Base-by-base conservation (phyloP, 1,140 invertebrate species). In the Araneus ventricosus region DNA sequence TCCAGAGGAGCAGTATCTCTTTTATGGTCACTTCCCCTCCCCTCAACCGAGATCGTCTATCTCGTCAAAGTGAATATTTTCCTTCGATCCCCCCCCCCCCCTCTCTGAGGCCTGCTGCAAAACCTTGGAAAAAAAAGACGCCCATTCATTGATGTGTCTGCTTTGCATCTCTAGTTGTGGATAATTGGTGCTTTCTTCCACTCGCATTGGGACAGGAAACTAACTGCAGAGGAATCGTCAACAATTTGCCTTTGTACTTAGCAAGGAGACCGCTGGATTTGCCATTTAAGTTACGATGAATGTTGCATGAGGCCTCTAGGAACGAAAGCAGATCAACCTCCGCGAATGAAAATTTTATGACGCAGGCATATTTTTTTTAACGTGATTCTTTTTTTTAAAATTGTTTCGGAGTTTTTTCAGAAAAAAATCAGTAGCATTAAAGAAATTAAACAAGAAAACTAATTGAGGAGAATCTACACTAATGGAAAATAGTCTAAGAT, bases 1-100 rank as follows among this genome's bases (percentile, higher is more conserved):
- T 61, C 20, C 0, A 63, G 37, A 39, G n/a, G 37, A 27, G 39
- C 22, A 67, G 34, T 37, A 88, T 88, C 61, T 70, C 59, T 37
- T 52, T 63, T 63, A 63, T n/a, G 20, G 59, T 63, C 34, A 34
- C 14, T 75, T 37, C 34, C 27, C 27, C 30, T 34, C 70, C 27
- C 27, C 24, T 70, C 63, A 14, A 27, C 52, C 4, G 24, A 37
- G 24, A 37, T 59, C 45, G 17, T 52, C 45, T 61, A 52, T 34
- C 39, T 86, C 52, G n/a, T 86, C 52, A 37, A 59, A 86, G 84
- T 61, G 84, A 86, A 52, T 86, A 57, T 86, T 86, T 37, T 30
- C 52, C 30, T 30, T 34, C 30, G 7, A n/a, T 86, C 14, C 52
- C 34, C 8, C 24, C 27, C 27, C 27, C 24, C 59, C 59, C 59